These are phyloP conservation scores for Sebastes wilsoni DNA, from an alignment of 2,797 vertebrate species.

Conservation along the genomic window DNA sequence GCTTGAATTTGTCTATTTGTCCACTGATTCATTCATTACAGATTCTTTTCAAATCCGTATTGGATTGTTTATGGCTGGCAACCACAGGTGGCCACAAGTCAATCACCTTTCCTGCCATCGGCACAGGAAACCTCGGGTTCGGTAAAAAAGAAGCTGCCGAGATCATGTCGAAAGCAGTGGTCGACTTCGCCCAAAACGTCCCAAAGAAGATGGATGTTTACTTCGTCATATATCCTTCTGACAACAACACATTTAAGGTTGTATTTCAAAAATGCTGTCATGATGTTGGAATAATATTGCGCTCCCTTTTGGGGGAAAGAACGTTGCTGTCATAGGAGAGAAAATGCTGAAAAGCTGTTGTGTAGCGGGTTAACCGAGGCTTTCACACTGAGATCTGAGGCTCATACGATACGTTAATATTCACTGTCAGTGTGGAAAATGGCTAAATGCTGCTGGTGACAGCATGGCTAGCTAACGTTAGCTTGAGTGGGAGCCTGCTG, in stretches of 20 bases:
- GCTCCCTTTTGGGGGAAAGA: too few relatives aligned
- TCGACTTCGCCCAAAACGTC: constrained; percentile 49
- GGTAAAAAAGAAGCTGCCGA: constrained; percentile 24
- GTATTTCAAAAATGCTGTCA: background rate
- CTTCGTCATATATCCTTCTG: constrained; percentile 81
- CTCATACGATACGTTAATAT: too few relatives aligned
- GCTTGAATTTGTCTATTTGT: background rate
- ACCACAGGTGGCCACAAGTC: fast-evolving
- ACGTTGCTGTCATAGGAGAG: too few relatives aligned
- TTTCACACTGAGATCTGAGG: too few relatives aligned
- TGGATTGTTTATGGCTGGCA: constrained; percentile 49
- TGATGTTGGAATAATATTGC: background rate
- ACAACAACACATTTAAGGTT: constrained; percentile 71
- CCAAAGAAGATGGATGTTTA: constrained; percentile 51
- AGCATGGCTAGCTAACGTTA: too few relatives aligned
- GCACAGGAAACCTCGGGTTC: constrained; percentile 64
- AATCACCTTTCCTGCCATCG: constrained; percentile 86
- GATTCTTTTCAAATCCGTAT: constrained; percentile 63
- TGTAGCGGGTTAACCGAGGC: fast-evolving
- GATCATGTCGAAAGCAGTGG: constrained; percentile 76
- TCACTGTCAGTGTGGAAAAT: too few relatives aligned
- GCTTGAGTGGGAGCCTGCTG: too few relatives aligned
- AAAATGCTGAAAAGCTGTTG: too few relatives aligned
- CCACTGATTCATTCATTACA: constrained; percentile 45
- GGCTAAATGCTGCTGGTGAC: too few relatives aligned